phyloP scores from a whole-genome alignment of 2,888 invertebrate genomes.

The Pyrgus malvae region DNA sequence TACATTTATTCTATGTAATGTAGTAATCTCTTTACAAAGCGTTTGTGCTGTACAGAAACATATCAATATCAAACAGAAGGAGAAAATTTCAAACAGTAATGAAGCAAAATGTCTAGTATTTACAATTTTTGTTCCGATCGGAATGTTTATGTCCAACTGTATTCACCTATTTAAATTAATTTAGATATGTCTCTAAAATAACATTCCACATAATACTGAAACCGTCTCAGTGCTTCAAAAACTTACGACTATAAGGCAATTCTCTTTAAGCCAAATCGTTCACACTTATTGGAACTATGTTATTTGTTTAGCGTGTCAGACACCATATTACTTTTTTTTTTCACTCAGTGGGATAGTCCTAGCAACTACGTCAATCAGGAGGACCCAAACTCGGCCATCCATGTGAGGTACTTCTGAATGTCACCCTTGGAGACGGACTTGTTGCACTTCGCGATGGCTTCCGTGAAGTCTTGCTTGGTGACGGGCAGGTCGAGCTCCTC shows the following conservation, averaged over 20 bases:
- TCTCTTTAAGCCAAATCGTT: slow-evolving; percentile 33
- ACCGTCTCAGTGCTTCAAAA: slow-evolving; percentile 48
- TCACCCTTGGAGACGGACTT: slow-evolving; percentile 97
- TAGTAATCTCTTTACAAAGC: slow-evolving; percentile 7
- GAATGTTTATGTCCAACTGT: slow-evolving; percentile 27
- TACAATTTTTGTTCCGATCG: slow-evolving; percentile 28
- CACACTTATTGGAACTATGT: slow-evolving; percentile 22
- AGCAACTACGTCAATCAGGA: slow-evolving; percentile 83
- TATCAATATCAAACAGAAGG: slow-evolving; percentile 1
- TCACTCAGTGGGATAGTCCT: slow-evolving; percentile 20
- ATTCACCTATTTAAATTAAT: slow-evolving; percentile 28
- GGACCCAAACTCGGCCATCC: slow-evolving; percentile 99
- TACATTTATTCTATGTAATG: not conserved
- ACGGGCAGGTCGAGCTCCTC: slow-evolving; percentile 97
- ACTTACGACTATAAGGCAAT: slow-evolving; percentile 54
- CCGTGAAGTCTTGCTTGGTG: slow-evolving; percentile 94
- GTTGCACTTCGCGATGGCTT: slow-evolving; percentile 96
- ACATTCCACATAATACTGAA: slow-evolving; percentile 65
- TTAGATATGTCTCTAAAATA: slow-evolving; percentile 61
- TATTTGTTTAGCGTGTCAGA: slow-evolving; percentile 25
- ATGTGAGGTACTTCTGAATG: slow-evolving; percentile 96
- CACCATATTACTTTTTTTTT: slow-evolving; percentile 13
- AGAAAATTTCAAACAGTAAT: slow-evolving; percentile 9
- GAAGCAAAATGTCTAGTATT: slow-evolving; percentile 21
- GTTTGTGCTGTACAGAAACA: slow-evolving; percentile 28